phyloP scores from a whole-genome alignment of 2,888 invertebrate species.

The Acronicta psi region DNA sequence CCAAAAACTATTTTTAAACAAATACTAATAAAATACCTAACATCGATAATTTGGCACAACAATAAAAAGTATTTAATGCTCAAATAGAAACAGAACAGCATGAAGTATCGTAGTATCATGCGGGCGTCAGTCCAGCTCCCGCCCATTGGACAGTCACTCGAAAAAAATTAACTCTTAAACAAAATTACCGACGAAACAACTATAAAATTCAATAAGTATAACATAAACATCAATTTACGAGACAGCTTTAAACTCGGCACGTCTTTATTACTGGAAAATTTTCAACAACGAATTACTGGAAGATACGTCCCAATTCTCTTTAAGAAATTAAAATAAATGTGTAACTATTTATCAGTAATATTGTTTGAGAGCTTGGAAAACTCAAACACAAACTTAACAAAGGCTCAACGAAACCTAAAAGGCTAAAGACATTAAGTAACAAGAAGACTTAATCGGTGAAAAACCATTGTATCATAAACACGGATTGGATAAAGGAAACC shows the following conservation, averaged over 20 bases:
- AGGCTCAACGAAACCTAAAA: conserved; percentile 70
- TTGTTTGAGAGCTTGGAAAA: conserved; percentile 72
- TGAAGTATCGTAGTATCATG: conserved; percentile 70
- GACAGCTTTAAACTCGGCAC: conserved; percentile 19
- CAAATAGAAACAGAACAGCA: conserved; percentile 26
- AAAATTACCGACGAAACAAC: conserved; percentile 59
- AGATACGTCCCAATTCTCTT: conserved; percentile 19
- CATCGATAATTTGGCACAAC: conserved; percentile 36
- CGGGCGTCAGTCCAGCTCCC: conserved; percentile 73
- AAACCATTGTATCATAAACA: conserved; percentile 56
- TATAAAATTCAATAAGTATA: conserved; percentile 37
- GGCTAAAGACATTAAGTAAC: conserved; percentile 63
- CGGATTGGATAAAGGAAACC: conserved; percentile 65
- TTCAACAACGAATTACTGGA: conserved; percentile 24
- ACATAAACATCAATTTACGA: conserved; percentile 33
- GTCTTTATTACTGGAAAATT: conserved; percentile 26
- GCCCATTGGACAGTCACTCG: conserved; percentile 72
- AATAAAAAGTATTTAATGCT: conserved; percentile 22
- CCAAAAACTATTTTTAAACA: conserved; percentile 19
- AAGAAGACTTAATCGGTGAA: conserved; percentile 59
- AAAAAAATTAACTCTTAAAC: conserved; percentile 69
- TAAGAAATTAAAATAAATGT: conserved; percentile 14
- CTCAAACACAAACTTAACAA: conserved; percentile 73
- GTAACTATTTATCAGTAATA: conserved; percentile 49
- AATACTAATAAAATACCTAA: conserved; percentile 34